phyloP scores from a whole-genome alignment of 2,113 vertebrate species.

The Cololabis saira region DNA sequence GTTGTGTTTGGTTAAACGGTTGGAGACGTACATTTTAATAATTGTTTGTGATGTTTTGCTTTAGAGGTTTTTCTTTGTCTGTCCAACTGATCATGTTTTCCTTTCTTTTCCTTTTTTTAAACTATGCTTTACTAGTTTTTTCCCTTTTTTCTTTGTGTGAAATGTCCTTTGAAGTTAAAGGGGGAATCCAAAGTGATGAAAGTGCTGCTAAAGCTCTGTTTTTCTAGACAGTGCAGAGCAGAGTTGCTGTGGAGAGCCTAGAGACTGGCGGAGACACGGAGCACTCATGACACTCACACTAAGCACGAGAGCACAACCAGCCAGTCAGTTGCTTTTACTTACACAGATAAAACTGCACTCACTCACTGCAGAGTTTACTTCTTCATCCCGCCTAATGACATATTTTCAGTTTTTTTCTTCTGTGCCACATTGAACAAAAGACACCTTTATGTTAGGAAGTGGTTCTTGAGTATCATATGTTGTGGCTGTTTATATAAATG shows the following conservation, averaged over 20 bases:
- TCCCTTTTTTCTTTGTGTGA: neutral
- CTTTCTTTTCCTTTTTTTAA: neutral
- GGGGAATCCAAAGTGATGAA: slow-evolving; percentile 58
- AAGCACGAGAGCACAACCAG: slow-evolving; percentile 63
- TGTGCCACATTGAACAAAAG: slow-evolving; percentile 83
- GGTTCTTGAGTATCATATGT: neutral
- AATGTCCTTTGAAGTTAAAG: neutral
- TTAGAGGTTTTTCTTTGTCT: neutral
- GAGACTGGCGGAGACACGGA: slow-evolving; percentile 51
- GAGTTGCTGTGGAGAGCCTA: slow-evolving; percentile 34
- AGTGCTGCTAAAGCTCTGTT: slow-evolving; percentile 49
- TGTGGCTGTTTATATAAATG: too few species aligned
- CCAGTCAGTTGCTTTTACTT: slow-evolving; percentile 71
- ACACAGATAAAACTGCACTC: slow-evolving; percentile 73
- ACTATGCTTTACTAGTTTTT: neutral
- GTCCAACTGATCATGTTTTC: neutral
- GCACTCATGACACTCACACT: slow-evolving; percentile 58
- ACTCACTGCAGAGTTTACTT: slow-evolving; percentile 77
- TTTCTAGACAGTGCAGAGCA: slow-evolving; percentile 33
- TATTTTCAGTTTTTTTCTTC: slow-evolving; percentile 86
- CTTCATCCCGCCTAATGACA: slow-evolving; percentile 85
- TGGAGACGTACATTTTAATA: too few species aligned
- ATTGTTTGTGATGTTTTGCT: too few species aligned
- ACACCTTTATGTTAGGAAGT: slow-evolving; percentile 81
- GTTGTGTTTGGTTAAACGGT: too few species aligned